These are phyloP conservation scores for Sminthurides aquaticus DNA, from an alignment of 2,888 invertebrate species.

Conservation along the genomic window DNA sequence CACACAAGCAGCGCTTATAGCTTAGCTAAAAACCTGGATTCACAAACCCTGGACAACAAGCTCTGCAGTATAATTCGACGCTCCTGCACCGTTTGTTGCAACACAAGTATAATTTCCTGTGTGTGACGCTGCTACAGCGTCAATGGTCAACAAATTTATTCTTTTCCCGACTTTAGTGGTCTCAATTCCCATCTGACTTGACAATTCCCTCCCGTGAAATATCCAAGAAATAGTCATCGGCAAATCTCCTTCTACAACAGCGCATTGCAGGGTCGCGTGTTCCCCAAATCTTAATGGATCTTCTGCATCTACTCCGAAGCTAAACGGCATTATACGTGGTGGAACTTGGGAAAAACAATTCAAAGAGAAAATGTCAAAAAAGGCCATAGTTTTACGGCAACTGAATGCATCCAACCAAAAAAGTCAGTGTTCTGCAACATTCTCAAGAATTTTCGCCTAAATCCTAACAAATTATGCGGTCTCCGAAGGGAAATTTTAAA, in stretches of 20 bases:
- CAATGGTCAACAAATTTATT: constrained; percentile 54
- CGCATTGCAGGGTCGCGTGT: constrained; percentile 43
- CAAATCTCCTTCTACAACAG: constrained; percentile 46
- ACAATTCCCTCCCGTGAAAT: constrained; percentile 54
- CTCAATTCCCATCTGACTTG: constrained; percentile 49
- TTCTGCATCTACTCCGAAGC: constrained; percentile 49
- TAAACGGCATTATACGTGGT: constrained; percentile 59
- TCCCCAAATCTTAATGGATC: constrained; percentile 44
- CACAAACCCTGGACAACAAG: constrained; percentile 19
- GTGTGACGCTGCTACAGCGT: constrained; percentile 24
- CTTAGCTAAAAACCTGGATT: no score
- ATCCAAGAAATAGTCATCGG: constrained; percentile 52
- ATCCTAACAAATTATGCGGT: no score
- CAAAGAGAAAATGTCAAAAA: no score
- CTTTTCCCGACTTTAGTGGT: constrained; percentile 54
- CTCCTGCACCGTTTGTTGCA: constrained; percentile 65
- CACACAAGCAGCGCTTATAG: no score
- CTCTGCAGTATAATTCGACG: constrained; percentile 57
- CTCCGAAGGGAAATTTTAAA: no score
- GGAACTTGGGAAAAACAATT: no score
- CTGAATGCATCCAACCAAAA: no score
- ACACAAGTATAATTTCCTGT: constrained; percentile 71
- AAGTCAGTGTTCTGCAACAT: no score
- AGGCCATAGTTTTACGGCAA: no score
- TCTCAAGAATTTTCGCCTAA: no score